Evolutionary conservation across 2,113 vertebrate species (phyloP).

Genomic region (Thalassarche chlororhynchos): DNA sequence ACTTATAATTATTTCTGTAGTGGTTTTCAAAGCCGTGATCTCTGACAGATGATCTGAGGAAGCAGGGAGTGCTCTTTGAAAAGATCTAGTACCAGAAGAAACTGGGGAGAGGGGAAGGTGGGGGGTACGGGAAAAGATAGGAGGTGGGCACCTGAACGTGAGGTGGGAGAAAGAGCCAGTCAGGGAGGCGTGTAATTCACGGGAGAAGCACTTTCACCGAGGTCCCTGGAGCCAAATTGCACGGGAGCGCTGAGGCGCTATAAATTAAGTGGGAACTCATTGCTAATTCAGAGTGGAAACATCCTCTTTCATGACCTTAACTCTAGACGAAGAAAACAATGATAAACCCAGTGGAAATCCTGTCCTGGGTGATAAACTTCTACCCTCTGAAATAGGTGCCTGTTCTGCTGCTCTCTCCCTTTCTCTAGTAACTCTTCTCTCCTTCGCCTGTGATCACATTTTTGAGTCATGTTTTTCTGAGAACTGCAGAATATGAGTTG

Average conservation of each 20-base stretch:
- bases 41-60: not conserved
- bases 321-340: slow-evolving; percentile 2
- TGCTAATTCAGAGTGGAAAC: slow-evolving; percentile 43
- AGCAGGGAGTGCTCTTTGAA: not conserved
- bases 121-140: not conserved
- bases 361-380: slow-evolving; percentile 18
- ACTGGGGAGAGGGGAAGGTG: not conserved
- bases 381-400: not conserved
- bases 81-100: not conserved
- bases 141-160: not conserved
- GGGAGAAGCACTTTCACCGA: fast-evolving
- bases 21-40: not conserved
- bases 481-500: not conserved
- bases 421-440: not conserved
- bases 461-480: not conserved
- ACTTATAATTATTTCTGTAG: fast-evolving
- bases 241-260: not conserved
- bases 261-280: not conserved
- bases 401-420: not conserved
- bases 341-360: slow-evolving; percentile 16
- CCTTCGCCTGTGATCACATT: not conserved
- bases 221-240: not conserved
- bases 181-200: fast-evolving
- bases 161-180: not conserved
- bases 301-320: slow-evolving; percentile 13